Evolutionary conservation across 2,113 vertebrate genomes (phyloP).

Genomic region (Oostethus manadensis): DNA sequence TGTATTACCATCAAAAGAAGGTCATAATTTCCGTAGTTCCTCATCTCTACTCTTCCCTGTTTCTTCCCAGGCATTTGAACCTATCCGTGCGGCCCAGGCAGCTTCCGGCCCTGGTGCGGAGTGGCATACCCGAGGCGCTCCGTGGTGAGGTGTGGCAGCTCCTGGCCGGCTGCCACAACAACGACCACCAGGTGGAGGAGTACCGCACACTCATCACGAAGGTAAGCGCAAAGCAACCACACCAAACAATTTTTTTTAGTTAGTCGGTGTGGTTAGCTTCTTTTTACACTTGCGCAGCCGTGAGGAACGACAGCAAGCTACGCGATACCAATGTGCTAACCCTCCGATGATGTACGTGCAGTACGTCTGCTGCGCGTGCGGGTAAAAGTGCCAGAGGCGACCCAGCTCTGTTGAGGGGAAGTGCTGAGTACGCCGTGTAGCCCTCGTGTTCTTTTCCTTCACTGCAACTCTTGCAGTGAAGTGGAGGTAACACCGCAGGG

Average conservation of each 20-base stretch:
- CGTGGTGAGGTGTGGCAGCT: conserved; percentile 97
- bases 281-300: too few relatives aligned
- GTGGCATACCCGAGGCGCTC: conserved; percentile 92
- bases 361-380: conserved; percentile 3
- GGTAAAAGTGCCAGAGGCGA: neutral
- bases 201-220: conserved; percentile 98
- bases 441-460: neutral
- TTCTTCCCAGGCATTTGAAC: conserved; percentile 84
- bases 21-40: too few relatives aligned
- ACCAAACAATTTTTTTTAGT: too few relatives aligned
- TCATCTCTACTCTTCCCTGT: neutral
- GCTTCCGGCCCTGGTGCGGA: conserved; percentile 86
- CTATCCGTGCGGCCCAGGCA: conserved; percentile 88
- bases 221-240: conserved; percentile 65
- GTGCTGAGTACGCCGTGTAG: neutral
- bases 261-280: too few relatives aligned
- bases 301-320: too few relatives aligned
- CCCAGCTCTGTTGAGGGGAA: conserved; percentile 6
- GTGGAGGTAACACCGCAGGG: conserved; percentile 54
- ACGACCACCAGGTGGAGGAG: conserved; percentile 94
- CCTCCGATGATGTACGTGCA: neutral
- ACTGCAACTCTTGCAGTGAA: conserved; percentile 35
- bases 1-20: too few relatives aligned
- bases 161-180: conserved; percentile 96
- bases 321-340: too few relatives aligned